Conservation (phyloP, 1,140 invertebrate genomes). For the Episyrphus balteatus region DNA sequence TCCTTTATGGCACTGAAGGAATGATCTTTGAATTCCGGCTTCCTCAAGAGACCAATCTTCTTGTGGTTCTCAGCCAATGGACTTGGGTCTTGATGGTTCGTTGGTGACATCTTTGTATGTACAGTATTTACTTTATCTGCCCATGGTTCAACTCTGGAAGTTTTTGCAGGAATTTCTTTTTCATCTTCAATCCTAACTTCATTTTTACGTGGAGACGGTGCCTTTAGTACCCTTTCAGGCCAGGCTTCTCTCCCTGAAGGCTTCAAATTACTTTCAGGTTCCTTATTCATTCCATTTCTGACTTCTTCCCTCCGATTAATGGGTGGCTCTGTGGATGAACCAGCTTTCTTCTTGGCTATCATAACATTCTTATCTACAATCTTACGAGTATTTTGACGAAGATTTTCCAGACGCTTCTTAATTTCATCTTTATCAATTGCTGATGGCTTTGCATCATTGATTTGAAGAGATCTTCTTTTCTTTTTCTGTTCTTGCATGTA, state of each 20-base stretch:
- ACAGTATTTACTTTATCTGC: background rate
- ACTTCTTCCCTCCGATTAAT: too few species aligned
- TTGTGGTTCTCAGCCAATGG: conserved; percentile 4
- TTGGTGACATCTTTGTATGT: background rate
- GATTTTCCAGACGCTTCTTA: conserved; percentile 12
- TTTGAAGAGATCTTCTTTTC: too few species aligned
- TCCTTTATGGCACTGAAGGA: conserved; percentile 4
- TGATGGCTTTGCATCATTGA: too few species aligned
- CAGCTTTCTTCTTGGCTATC: conserved; percentile 3
- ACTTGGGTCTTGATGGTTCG: background rate
- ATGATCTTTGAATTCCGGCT: conserved; percentile 8
- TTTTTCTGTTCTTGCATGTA: too few species aligned
- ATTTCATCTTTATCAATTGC: conserved; percentile 10
- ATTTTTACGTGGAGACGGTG: background rate
- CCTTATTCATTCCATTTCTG: background rate
- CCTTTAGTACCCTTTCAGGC: background rate
- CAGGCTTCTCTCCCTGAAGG: background rate
- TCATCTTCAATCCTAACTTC: background rate
- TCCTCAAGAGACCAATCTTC: conserved; percentile 8
- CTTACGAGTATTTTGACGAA: conserved; percentile 10
- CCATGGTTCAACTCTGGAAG: background rate
- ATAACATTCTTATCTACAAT: conserved; percentile 11
- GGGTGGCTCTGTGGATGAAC: too few species aligned
- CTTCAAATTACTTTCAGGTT: background rate
- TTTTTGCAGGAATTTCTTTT: background rate